These are phyloP conservation scores for Cataglyphis cursor DNA, from an alignment of 2,888 invertebrate genomes.

Conservation along the genomic window DNA sequence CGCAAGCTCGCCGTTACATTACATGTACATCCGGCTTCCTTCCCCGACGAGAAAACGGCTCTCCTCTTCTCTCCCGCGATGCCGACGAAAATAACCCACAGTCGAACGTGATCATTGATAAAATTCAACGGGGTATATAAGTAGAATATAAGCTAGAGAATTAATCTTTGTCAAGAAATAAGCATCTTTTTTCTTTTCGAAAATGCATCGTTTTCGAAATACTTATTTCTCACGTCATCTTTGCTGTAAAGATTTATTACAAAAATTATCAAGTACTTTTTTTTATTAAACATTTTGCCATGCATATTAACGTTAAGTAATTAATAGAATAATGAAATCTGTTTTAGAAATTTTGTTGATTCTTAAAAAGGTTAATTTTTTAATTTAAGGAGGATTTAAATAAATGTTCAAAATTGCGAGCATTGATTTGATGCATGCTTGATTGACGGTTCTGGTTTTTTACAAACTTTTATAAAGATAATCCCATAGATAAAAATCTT, in stretches of 20 bases:
- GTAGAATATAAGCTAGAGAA: not conserved
- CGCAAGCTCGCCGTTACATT: conserved; percentile 31
- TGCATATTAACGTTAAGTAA: not conserved
- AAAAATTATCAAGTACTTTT: not conserved
- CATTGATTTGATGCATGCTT: not conserved
- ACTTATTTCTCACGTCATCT: not conserved
- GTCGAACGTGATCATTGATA: conserved; percentile 13
- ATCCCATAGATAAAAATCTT: not conserved
- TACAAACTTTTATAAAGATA: not conserved
- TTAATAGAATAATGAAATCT: not conserved
- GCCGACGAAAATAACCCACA: conserved; percentile 53
- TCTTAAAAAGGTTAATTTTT: not conserved
- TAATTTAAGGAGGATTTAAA: not conserved
- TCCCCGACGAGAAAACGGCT: conserved; percentile 30
- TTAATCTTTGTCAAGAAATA: not conserved
- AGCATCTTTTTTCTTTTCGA: not conserved
- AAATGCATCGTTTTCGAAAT: not conserved
- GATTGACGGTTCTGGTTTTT: not conserved
- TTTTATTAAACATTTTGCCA: not conserved
- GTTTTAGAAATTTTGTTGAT: not conserved
- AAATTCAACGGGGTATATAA: not conserved
- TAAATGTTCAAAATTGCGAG: too few relatives aligned
- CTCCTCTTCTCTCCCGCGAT: conserved; percentile 14
- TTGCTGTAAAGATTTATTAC: not conserved
- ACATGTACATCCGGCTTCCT: conserved; percentile 14